phyloP scores from a whole-genome alignment of 2,797 vertebrate genomes.

The Enoplosus armatus region DNA sequence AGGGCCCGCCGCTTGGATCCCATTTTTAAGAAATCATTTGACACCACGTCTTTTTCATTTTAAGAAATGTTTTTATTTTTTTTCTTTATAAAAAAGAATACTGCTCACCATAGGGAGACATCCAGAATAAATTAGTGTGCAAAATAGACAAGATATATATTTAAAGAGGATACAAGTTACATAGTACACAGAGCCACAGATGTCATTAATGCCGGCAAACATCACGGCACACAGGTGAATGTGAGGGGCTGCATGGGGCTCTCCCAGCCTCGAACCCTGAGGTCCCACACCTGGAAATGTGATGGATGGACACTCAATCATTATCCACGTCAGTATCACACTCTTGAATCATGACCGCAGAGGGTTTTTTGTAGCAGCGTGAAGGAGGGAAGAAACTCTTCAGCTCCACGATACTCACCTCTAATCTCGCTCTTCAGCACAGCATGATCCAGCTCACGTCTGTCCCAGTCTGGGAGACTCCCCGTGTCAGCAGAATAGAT shows the following conservation, averaged over 20 bases:
- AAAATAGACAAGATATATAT: slow-evolving; percentile 72
- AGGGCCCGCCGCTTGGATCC: not conserved
- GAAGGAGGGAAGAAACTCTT: not conserved
- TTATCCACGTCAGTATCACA: slow-evolving; percentile 27
- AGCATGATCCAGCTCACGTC: slow-evolving; percentile 29
- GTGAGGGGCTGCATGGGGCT: slow-evolving; percentile 30
- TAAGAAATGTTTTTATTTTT: slow-evolving; percentile 51
- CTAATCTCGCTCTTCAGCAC: slow-evolving; percentile 15
- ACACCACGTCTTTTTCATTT: slow-evolving; percentile 13
- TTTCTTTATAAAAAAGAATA: slow-evolving; percentile 39
- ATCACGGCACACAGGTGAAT: slow-evolving; percentile 32
- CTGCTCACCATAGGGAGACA: slow-evolving; percentile 73
- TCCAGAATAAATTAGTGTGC: slow-evolving; percentile 83
- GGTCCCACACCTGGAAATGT: slow-evolving; percentile 55
- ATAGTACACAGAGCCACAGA: slow-evolving; percentile 32
- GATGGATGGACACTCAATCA: slow-evolving; percentile 49
- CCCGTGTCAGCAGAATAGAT: slow-evolving; percentile 13
- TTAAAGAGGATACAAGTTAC: slow-evolving; percentile 22
- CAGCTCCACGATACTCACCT: slow-evolving; percentile 56
- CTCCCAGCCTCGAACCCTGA: slow-evolving; percentile 33
- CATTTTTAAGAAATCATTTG: too few species aligned
- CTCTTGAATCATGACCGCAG: not conserved
- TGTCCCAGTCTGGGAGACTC: slow-evolving; percentile 23
- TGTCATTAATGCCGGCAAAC: slow-evolving; percentile 13
- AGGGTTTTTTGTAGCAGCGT: not conserved